A percentile compares a stretch with the other conserved stretches of the same genome.
These are phyloP conservation scores for Leptinotarsa juncta DNA, from an alignment of 2,888 invertebrate genomes.

Conservation along the genomic window DNA sequence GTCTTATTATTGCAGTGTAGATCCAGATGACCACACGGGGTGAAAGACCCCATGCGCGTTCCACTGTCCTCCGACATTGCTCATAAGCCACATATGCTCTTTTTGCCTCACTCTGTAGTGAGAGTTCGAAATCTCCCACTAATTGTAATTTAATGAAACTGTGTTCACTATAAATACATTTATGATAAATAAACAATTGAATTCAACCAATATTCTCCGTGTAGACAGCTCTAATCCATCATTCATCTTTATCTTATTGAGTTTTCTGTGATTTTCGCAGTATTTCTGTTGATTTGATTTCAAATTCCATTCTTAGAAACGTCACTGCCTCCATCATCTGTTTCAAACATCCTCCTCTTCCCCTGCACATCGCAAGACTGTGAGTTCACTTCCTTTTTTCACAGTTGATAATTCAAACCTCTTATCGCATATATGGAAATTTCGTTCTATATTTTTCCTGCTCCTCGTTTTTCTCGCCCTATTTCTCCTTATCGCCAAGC, in stretches of 20 bases:
- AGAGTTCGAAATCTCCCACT: no score
- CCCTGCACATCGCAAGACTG: not conserved
- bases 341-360: not conserved
- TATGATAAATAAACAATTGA: no score
- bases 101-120: no score
- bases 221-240: not conserved
- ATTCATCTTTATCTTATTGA: no score
- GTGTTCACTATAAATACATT: no score
- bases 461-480: constrained; percentile 1
- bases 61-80: no score
- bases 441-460: not conserved
- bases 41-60: no score
- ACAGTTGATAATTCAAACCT: not conserved
- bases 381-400: not conserved
- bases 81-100: no score
- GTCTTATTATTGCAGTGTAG: no score
- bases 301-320: not conserved
- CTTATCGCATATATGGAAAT: not conserved
- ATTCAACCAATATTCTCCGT: not conserved
- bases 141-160: no score
- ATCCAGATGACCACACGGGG: no score
- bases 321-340: not conserved
- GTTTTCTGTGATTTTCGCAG: no score
- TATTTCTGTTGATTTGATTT: not conserved
- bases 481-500: not conserved